Evolutionary conservation across 1,140 invertebrate species (phyloP).

Genomic region (Drosophila cardini): DNA sequence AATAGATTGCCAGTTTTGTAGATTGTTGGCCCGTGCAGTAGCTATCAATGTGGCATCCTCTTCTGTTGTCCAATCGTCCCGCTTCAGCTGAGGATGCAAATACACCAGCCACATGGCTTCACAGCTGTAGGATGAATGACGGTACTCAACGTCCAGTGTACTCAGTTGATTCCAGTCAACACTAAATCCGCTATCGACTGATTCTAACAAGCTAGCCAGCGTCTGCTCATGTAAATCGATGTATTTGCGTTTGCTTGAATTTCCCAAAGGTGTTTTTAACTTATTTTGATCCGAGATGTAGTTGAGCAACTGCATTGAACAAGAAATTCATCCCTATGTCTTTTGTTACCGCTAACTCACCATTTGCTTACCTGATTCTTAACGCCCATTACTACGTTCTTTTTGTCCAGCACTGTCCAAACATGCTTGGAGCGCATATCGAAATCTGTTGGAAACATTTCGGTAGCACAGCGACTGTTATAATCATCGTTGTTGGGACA

Average conservation of each 20-base stretch:
- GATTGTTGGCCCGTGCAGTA: constrained; percentile 85
- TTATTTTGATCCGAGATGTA: constrained; percentile 12
- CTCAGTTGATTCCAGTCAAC: constrained; percentile 85
- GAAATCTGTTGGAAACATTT: constrained; percentile 82
- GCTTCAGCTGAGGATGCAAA: constrained; percentile 88
- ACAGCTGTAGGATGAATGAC: constrained; percentile 86
- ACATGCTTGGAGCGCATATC: constrained; percentile 62
- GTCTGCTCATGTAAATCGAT: constrained; percentile 48
- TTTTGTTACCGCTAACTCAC: neutral
- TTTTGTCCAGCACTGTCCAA: constrained; percentile 75
- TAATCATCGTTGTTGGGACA: constrained; percentile 81
- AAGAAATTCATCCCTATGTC: neutral
- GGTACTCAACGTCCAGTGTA: constrained; percentile 82
- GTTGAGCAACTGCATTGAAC: constrained; percentile 48
- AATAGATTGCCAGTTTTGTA: constrained; percentile 88
- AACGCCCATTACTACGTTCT: constrained; percentile 68
- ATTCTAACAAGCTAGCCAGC: constrained; percentile 47
- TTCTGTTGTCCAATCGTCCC: constrained; percentile 86
- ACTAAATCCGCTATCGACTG: constrained; percentile 58
- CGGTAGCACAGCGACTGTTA: constrained; percentile 53
- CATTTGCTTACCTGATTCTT: constrained; percentile 68
- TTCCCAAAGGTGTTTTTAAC: neutral
- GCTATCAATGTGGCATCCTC: constrained; percentile 86
- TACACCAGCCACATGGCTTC: constrained; percentile 89
- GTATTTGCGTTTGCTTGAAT: constrained; percentile 30